These are phyloP conservation scores for Bungarus multicinctus DNA, from an alignment of 2,113 vertebrate species.

Conservation along the genomic window DNA sequence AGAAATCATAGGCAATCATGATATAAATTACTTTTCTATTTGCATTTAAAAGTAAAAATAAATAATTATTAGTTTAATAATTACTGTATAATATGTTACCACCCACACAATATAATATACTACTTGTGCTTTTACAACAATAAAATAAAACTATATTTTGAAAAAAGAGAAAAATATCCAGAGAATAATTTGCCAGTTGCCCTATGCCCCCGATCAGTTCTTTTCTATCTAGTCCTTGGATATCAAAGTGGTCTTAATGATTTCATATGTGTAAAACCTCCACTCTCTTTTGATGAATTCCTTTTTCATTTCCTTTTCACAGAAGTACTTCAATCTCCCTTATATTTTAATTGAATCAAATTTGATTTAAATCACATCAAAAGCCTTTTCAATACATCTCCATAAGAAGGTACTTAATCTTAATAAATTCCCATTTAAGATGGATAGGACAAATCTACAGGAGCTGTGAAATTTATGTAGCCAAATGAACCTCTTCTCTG, in stretches of 20 bases:
- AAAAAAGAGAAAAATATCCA: neutral
- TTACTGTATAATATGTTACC: neutral
- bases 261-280: slow-evolving; percentile 24
- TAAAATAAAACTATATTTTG: neutral
- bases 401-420: slow-evolving; percentile 75
- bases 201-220: slow-evolving; percentile 34
- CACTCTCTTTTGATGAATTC: slow-evolving; percentile 28
- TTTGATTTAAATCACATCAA: slow-evolving; percentile 74
- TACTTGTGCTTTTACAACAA: neutral
- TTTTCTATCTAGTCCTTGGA: neutral
- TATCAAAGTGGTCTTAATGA: slow-evolving; percentile 28
- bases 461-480: slow-evolving; percentile 62
- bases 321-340: slow-evolving; percentile 66
- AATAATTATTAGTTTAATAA: neutral
- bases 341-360: slow-evolving; percentile 69
- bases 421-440: slow-evolving; percentile 71
- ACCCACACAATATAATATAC: neutral
- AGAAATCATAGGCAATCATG: neutral
- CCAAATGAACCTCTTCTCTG: slow-evolving; percentile 68
- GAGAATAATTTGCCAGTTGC: slow-evolving; percentile 31
- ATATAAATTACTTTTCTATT: neutral
- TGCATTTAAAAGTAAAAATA: neutral
- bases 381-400: slow-evolving; percentile 65
- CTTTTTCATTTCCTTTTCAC: slow-evolving; percentile 51
- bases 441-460: slow-evolving; percentile 59